Conservation (phyloP, 92 coral and sea anemone species). For the Paramuricea clavata region DNA sequence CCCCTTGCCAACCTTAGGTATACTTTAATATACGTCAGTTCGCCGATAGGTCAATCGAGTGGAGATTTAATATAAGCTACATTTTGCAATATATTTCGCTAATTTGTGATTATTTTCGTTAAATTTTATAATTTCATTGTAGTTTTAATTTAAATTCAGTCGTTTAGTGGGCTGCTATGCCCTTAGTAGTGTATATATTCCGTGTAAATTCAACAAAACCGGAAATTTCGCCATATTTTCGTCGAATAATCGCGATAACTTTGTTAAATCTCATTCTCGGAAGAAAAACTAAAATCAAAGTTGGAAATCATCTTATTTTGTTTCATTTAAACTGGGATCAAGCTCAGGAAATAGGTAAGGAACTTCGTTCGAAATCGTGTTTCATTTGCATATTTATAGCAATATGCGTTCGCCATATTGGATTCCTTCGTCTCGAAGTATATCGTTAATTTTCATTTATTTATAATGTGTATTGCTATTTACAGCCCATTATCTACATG, state of each 20-base stretch:
- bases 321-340: neutral
- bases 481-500: neutral
- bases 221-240: neutral
- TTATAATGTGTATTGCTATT: neutral
- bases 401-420: neutral
- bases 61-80: too few species aligned
- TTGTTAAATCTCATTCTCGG: neutral
- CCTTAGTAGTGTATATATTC: conserved; percentile 3
- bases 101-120: too few species aligned
- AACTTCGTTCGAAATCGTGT: neutral
- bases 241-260: neutral
- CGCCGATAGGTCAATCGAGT: too few species aligned
- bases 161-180: too few species aligned
- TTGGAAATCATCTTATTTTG: neutral
- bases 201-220: neutral
- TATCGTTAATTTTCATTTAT: too few species aligned
- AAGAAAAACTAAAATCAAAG: neutral
- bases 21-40: too few species aligned
- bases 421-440: neutral
- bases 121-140: too few species aligned
- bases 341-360: too few species aligned
- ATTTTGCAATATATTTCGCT: too few species aligned
- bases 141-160: too few species aligned
- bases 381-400: neutral
- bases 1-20: too few species aligned